Base-by-base conservation (phyloP, 1,140 invertebrate species). In the Rhagoletis zephyria region DNA sequence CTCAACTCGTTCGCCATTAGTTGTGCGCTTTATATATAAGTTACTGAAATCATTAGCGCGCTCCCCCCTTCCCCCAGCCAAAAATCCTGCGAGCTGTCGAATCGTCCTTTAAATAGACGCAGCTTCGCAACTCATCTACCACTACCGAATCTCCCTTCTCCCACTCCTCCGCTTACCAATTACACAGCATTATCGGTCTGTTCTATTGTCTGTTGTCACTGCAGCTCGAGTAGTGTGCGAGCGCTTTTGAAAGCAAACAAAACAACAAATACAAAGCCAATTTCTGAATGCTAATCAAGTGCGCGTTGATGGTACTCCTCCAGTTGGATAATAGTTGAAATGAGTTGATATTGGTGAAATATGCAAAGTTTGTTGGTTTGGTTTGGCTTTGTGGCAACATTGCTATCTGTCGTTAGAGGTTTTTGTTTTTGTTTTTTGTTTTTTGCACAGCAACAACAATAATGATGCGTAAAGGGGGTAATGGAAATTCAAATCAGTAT, bases 281-380 rank as follows among this genome's bases (percentile, higher is more conserved):
- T 42, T 19, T 6, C 14, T 48, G 74, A 16, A 81, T 81, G 48
- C 74, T 81, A 81, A 30, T 81, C 51, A 81, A 81, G n/a, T 81
- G 48, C 48, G n/a, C 74, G 16, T 9, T 40, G n/a, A 19, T 42
- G 48, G 16, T 40, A 40, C 45, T 59, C 14, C 45, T n/a, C 70
- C 4, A 19, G 19, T 7, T 42, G 4, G 45, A 19, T 10, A 56
- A 56, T 77, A 10, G 64, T 30, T 30, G 10, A 81, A 51, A 51
- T 77, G 19, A 56, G 74, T 56, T 81, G 51, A 12, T 51, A 81
- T 19, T 81, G 74, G 14, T 14, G 19, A n/a, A 30, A 81, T 81
- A 59, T 59, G 48, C 19, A 81, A 81, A 81, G 48, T 81, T 19
- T 9, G 61, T 63, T 63, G 61, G 1, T 19, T 30, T 30, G 30